Base-by-base conservation (phyloP, 2,888 invertebrate genomes). In the Amphipoea oculea region DNA sequence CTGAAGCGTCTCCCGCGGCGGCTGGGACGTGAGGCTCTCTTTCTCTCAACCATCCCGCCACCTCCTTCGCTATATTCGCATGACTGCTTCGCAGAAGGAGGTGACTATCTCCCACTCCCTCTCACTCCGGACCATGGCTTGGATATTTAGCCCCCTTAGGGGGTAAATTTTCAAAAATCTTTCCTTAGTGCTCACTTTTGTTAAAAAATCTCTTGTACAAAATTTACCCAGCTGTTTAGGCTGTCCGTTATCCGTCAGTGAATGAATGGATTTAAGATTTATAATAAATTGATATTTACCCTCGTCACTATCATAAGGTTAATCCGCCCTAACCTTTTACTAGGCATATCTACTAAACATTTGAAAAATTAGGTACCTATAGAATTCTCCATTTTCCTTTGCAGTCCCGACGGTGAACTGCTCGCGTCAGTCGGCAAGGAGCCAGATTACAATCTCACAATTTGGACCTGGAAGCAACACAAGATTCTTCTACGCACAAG, bases 391-490 rank as follows among this genome's bases (percentile, higher is more conserved):
- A 5, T 60, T 57, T 72, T 54, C n/a, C 60, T 75, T 94, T 95
- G 23, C 92, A 99, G 99, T 91, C 98, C 98, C 5, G 98, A 98
- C 89, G 99, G 99, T 0, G 97, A 98, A 77, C 94, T 99, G 68
- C 94, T 99, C 78, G 98, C 98, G 0, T 98, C 98, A 0, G 98
- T 98, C 92, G 99, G 99, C 0, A 98, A 98, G 14, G 98, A 98
- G 82, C 99, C 99, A 0, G 99, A 99, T 93, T 99, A 98, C 92
- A 98, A 98, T 93, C 97, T 99, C 62, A 99, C 99, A 0, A 98
- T 99, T 79, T 99, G 99, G 99, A 98, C 98, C 90, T 99, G 99
- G 99, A 97, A 97, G 88, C 97, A 97, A 29, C 98, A 98, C 78
- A 97, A 96, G 88, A 98, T 99, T 76, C 96, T 99, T 69, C 95